A percentile compares a stretch with the other conserved stretches of the same genome.
These are phyloP conservation scores for Luidia sarsii DNA, from an alignment of 53 echinoderm and acorn worm genomes.

Conservation along the genomic window DNA sequence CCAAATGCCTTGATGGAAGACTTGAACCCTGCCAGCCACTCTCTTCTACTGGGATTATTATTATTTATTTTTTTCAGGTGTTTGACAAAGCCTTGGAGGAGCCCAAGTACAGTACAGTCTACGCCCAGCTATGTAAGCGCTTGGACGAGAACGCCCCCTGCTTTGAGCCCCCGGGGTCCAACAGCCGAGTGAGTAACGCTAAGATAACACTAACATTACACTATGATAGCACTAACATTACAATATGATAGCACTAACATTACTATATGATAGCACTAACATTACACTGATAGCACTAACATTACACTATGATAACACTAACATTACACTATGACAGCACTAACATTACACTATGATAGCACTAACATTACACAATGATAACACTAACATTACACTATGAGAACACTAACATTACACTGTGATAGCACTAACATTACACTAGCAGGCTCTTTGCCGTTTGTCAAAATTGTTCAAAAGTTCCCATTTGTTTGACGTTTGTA, in stretches of 20 bases:
- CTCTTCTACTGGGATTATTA: no score
- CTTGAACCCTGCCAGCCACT: no score
- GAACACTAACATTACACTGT: no score
- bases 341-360: no score
- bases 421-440: no score
- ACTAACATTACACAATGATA: not conserved
- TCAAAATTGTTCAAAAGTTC: no score
- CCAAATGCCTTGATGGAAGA: no score
- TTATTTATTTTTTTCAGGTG: slow-evolving; percentile 54
- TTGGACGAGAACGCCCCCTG: slow-evolving; percentile 95
- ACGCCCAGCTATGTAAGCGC: slow-evolving; percentile 99
- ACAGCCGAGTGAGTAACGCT: slow-evolving; percentile 66
- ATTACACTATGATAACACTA: no score
- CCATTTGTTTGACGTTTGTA: no score
- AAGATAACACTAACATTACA: not conserved
- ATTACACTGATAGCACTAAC: no score
- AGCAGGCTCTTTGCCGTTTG: no score
- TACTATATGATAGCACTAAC: not conserved
- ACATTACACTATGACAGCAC: no score
- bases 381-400: not conserved
- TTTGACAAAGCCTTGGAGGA: slow-evolving; percentile 99
- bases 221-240: not conserved
- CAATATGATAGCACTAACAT: not conserved
- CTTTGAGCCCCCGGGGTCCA: slow-evolving; percentile 92
- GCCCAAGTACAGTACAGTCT: slow-evolving; percentile 98